A percentile compares a stretch with the other conserved stretches of the same genome.
phyloP scores from a whole-genome alignment of 2,888 invertebrate species.

The Serripes groenlandicus region DNA sequence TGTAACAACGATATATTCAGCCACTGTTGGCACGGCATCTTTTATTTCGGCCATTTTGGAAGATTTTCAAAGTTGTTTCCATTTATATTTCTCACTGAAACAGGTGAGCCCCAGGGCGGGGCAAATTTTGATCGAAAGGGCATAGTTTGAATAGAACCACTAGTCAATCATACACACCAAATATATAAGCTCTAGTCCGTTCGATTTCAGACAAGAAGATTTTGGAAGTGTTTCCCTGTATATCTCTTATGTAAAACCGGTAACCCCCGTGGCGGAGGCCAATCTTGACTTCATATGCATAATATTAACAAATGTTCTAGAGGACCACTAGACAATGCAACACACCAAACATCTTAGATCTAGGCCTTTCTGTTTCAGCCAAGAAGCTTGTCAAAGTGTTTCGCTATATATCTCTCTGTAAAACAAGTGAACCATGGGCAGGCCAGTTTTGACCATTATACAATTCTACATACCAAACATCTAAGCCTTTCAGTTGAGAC shows the following conservation, averaged over 20 bases:
- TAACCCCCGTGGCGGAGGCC: background rate
- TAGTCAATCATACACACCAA: background rate
- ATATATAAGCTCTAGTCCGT: background rate
- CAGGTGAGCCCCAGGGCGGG: background rate
- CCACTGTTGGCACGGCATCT: too few species aligned
- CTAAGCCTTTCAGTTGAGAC: too few species aligned
- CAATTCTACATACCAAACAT: too few species aligned
- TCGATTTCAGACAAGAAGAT: background rate
- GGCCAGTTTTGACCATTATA: too few species aligned
- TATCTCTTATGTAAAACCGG: background rate
- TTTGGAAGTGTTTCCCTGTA: background rate
- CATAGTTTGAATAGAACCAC: background rate
- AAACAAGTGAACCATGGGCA: too few species aligned
- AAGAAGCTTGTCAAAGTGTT: too few species aligned
- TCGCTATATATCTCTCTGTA: too few species aligned
- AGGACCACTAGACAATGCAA: background rate
- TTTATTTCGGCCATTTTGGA: too few species aligned
- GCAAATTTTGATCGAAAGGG: background rate
- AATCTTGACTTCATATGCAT: too few species aligned
- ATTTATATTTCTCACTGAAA: background rate
- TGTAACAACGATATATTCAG: too few species aligned
- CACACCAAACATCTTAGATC: too few species aligned
- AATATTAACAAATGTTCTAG: background rate
- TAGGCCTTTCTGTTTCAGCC: too few species aligned
- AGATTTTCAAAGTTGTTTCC: background rate